A percentile compares a stretch with the other conserved stretches of the same genome.
phyloP scores from a whole-genome alignment of 2,888 invertebrate species.

The Noctua pronuba region DNA sequence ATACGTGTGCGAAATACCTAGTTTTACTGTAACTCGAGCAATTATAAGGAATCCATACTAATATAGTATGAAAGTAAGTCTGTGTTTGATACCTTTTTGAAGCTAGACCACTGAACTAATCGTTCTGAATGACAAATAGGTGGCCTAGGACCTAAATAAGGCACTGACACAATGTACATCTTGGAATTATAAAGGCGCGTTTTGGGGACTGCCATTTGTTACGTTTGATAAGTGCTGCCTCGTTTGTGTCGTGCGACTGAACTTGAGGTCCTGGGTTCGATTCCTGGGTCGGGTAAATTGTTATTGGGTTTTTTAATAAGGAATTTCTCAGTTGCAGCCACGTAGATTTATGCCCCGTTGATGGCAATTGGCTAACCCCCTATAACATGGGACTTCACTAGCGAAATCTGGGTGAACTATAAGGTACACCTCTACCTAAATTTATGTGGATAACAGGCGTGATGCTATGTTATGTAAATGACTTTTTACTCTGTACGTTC shows the following conservation, averaged over 20 bases:
- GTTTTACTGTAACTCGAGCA: neutral
- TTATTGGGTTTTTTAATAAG: neutral
- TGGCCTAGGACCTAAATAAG: neutral
- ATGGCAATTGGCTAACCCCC: neutral
- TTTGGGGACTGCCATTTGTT: neutral
- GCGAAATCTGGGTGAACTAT: no score
- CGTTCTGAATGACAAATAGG: neutral
- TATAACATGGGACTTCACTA: no score
- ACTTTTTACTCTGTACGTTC: neutral
- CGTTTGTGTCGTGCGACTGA: neutral
- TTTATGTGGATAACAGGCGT: neutral
- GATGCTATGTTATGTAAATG: neutral
- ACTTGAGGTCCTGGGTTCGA: neutral
- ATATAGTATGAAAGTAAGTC: neutral
- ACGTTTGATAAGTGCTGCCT: neutral
- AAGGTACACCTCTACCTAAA: neutral
- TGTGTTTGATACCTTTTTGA: neutral
- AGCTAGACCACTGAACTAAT: neutral
- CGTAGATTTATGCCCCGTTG: neutral
- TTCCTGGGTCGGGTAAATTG: neutral
- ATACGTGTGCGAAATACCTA: neutral
- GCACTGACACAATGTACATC: no score
- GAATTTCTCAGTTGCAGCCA: neutral
- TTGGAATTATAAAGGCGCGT: neutral
- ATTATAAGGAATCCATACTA: neutral